phyloP scores from a whole-genome alignment of 2,888 invertebrate genomes.

The Lamellibrachia columna region DNA sequence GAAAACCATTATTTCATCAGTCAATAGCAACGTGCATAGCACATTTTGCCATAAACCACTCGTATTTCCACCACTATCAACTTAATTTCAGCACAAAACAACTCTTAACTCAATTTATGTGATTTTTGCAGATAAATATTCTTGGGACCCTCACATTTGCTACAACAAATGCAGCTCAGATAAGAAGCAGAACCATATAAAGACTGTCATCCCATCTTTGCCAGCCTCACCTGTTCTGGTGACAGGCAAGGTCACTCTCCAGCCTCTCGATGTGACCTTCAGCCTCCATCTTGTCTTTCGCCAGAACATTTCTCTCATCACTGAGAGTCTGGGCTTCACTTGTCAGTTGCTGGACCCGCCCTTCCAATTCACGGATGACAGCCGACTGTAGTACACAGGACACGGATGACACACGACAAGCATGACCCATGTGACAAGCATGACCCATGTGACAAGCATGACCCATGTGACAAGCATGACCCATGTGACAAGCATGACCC shows the following conservation, averaged over 20 bases:
- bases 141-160: background rate
- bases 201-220: background rate
- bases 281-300: conserved; percentile 57
- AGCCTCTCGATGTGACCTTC: conserved; percentile 51
- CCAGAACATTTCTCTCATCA: conserved; percentile 50
- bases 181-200: background rate
- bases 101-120: too few species aligned
- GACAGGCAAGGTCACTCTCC: conserved; percentile 46
- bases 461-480: too few species aligned
- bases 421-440: background rate
- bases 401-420: background rate
- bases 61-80: too few species aligned
- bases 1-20: too few species aligned
- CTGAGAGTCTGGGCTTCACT: conserved; percentile 57
- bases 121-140: background rate
- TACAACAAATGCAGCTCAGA: background rate
- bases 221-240: conserved; percentile 42
- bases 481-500: too few species aligned
- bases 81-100: too few species aligned
- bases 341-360: conserved; percentile 58
- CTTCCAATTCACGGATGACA: conserved; percentile 61
- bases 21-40: too few species aligned
- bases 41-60: too few species aligned
- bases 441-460: too few species aligned
- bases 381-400: conserved; percentile 26